Percentiles rank a stretch among this genome's conserved stretches.
Evolutionary conservation across 2,888 invertebrate genomes (phyloP).

Genomic region (Leuctra nigra): DNA sequence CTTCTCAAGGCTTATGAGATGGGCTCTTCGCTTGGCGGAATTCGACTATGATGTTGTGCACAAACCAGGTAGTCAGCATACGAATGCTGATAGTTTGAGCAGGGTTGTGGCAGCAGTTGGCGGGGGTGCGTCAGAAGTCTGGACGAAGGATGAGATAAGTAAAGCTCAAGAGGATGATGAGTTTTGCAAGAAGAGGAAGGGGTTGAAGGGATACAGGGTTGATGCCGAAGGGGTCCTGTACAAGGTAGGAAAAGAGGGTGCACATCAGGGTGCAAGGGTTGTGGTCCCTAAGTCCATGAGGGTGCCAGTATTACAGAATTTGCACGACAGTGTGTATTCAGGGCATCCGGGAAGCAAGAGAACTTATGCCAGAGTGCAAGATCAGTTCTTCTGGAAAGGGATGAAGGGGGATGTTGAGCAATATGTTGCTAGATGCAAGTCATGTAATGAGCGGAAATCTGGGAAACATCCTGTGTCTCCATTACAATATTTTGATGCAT

Average conservation of each 20-base stretch:
- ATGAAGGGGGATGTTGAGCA: slow-evolving; percentile 2
- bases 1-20: background rate
- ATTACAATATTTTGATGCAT: slow-evolving; percentile 5
- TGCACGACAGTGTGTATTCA: background rate
- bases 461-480: background rate
- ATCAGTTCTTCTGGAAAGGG: background rate
- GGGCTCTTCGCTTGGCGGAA: slow-evolving; percentile 7
- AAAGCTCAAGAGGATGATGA: background rate
- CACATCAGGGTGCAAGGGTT: too few species aligned
- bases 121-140: background rate
- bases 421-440: background rate
- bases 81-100: slow-evolving; percentile 9
- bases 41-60: slow-evolving; percentile 17
- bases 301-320: background rate
- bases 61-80: slow-evolving; percentile 2
- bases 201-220: background rate
- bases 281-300: background rate
- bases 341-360: background rate
- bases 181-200: background rate
- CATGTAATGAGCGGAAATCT: slow-evolving; percentile 1
- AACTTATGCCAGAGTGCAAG: background rate
- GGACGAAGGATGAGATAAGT: background rate
- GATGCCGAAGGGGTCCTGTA: background rate
- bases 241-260: background rate
- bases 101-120: slow-evolving; percentile 3